Percentiles rank a stretch among this genome's conserved stretches.
Conservation (phyloP, 2,797 vertebrate genomes). For the Rhinogobio ventralis region DNA sequence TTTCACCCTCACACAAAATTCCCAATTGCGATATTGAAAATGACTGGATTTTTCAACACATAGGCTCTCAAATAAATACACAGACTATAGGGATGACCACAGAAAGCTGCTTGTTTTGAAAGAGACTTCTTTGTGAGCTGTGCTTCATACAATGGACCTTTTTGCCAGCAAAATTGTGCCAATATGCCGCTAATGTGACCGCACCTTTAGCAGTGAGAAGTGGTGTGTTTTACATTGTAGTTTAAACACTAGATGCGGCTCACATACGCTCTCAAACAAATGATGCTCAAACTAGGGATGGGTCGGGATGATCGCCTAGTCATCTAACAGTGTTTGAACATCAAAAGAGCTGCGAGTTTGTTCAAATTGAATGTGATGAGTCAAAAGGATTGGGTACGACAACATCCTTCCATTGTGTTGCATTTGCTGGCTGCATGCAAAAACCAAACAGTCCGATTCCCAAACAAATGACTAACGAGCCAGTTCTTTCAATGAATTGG, state of each 20-base stretch:
- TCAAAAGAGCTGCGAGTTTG: constrained; percentile 17
- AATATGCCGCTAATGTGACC: background rate
- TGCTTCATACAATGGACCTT: background rate
- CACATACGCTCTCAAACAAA: background rate
- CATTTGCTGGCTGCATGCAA: background rate
- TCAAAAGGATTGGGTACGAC: constrained; percentile 13
- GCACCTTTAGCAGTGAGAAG: background rate
- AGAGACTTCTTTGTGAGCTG: background rate
- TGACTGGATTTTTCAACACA: background rate
- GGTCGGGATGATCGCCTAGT: background rate
- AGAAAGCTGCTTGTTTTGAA: background rate
- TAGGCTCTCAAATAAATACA: background rate
- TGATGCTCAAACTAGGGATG: background rate
- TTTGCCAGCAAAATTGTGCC: background rate
- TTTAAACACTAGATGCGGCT: background rate
- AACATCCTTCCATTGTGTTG: constrained; percentile 14
- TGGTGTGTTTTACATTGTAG: background rate
- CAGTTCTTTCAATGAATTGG: background rate
- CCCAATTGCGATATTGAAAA: too few relatives aligned
- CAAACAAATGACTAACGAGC: background rate
- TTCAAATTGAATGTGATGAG: constrained; percentile 2
- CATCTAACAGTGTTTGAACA: background rate
- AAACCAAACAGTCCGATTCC: background rate
- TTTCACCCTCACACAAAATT: too few relatives aligned
- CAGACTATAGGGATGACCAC: background rate